A percentile compares a stretch with the other conserved stretches of the same genome.
Evolutionary conservation across 1,140 invertebrate species (phyloP).

Genomic region (Aphelenchoides fujianensis): DNA sequence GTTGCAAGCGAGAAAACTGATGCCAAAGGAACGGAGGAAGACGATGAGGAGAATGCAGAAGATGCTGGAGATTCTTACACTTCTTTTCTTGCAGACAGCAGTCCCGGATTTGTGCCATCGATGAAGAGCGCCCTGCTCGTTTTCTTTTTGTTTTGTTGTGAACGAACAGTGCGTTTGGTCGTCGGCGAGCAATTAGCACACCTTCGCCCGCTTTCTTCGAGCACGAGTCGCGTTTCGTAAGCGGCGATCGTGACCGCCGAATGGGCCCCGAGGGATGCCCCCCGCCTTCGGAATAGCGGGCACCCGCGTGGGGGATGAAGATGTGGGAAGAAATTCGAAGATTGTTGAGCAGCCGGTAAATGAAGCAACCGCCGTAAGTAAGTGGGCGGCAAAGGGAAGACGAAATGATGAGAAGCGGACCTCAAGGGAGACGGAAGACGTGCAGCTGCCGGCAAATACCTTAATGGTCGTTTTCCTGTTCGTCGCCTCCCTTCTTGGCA

Average conservation of each 20-base stretch:
- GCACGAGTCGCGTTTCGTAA: neutral
- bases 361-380: too few species aligned
- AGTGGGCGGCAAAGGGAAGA: too few species aligned
- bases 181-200: neutral
- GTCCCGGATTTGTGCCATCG: neutral
- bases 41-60: too few species aligned
- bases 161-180: neutral
- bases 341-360: neutral
- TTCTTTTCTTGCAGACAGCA: too few species aligned
- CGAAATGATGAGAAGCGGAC: neutral
- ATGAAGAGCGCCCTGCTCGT: too few species aligned
- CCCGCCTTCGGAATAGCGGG: too few species aligned
- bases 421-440: neutral
- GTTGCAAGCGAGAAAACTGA: neutral
- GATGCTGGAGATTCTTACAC: neutral
- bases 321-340: neutral
- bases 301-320: too few species aligned
- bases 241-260: neutral
- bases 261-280: neutral
- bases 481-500: neutral
- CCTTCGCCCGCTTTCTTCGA: neutral
- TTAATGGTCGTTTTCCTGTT: constrained; percentile 5
- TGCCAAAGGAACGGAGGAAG: neutral
- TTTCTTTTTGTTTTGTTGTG: neutral
- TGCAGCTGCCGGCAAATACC: neutral